Base-by-base conservation (phyloP, 2,888 invertebrate genomes). In the Caenorhabditis sp. region DNA sequence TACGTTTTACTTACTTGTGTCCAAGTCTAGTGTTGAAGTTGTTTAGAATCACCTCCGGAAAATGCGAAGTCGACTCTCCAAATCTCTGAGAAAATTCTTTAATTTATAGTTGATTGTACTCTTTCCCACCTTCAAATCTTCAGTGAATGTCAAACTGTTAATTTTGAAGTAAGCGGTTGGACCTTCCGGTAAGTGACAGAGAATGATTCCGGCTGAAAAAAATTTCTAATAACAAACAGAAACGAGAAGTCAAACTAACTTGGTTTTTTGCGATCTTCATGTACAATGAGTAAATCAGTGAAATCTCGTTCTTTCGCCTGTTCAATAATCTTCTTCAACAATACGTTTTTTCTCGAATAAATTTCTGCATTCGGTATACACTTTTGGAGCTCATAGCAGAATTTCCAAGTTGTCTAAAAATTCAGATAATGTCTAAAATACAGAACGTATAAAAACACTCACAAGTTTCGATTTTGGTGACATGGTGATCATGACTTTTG, bases 151-250 rank as follows among this genome's bases (percentile, higher is more conserved):
- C 0, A 97, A 94, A 89, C 93, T 96, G 83, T 94, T 94, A 23
- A 99, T 88, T 88, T 94, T 93, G 88, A 97, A 99, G 89, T 95
- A 94, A 20, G 96, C 95, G 0, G 99, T 97, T 0, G 99, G 99
- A 0, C 99, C 99, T 80, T 94, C 92, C 0, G 99, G 99, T 72
- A 99, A 90, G 90, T 99, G 97, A 74, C 95, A 92, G 2, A 99
- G 90, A 21, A 97, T 90, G 88, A 99, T 90, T 1, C 95, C 97
- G 90, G 96, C 94, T 91, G 75, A 61, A 85, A 65, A 61, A n/a
- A 5, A 23, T 23, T 25, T 59, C 21, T 17, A 1, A 54, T 20
- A 52, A 14, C 36, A 43, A 25, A 25, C 27, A n/a, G n/a, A 60
- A n/a, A 12, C 23, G n/a, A 17, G 23, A 17, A 36, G 14, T 59